Evolutionary conservation across 2,113 vertebrate species (phyloP), one percentile per base, ranked within the genome.

Genomic region (Ameiurus melas): DNA sequence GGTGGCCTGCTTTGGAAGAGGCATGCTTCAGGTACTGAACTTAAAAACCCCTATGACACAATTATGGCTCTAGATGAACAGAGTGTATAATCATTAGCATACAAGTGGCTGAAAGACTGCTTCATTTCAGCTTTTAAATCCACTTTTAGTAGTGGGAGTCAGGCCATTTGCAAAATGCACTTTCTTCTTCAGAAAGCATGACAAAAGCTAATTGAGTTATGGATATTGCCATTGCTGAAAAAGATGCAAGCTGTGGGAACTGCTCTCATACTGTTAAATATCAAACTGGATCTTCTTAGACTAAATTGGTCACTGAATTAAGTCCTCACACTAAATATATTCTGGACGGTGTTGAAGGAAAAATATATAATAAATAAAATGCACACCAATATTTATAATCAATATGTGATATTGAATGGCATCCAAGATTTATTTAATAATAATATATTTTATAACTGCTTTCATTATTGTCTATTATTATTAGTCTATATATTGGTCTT

Each of bases 11-110:
- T 77, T 77, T 47, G 20, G 12, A 47, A 27, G 39, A 14, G 12
- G 20, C 20, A 77, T 47, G 12, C 47, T 77, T 77, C 39, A 77
- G 73, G 73, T 77, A 39, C 36, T 20, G 36, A 77, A 47, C 22
- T 27, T 25, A 77, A 47, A 77, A 77, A 25, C 22, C 39, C 4
- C 22, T 27, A 12, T 47, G 19, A 27, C 39, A 71, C 68, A 77
- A 47, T 77, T 47, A 77, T 47, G 73, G 20, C 39, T 77, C 73
- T 47, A 77, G 39, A 77, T 77, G 73, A 77, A 51, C 39, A 77
- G 39, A 25, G 39, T 47, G 22, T 27, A 43, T 77, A 47, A 43
- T 47, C 39, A 47, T 47, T 75, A 77, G 1, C 73, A 77, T 77
- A 47, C 39, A 47, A 47, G 43, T 9, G 9, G 36, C 36, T 47